Evolutionary conservation across 2,888 invertebrate genomes (phyloP), one percentile per base, ranked within the genome.

Genomic region (Oscheius sp.): DNA sequence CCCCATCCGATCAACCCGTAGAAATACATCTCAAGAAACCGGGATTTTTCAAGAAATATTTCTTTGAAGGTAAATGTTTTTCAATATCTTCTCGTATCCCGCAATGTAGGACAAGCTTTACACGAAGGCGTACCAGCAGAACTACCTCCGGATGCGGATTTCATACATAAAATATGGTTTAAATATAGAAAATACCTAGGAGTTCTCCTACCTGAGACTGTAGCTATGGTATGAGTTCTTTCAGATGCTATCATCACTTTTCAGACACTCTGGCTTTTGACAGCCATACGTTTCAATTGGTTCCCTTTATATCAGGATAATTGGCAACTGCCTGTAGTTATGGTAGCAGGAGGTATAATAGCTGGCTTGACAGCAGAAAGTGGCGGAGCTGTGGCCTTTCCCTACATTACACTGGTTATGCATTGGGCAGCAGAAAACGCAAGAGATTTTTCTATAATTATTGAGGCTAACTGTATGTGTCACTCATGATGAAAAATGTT

Each of bases 251-350:
- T 21, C 13, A 46, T 25, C 23, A 9, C 6, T 13, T 69, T 77
- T 13, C 45, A 78, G 78, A 66, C 63, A 13, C 21, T 76, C 1
- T 78, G 78, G 78, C 72, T 73, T 55, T 41, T 72, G 16, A 73
- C 73, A n/a, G 78, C 78, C 0, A 64, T 74, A 49, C 72, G 74
- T 12, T 78, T 76, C 73, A 66, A 84, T 74, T 78, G 81, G 29
- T 85, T 86, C 76, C 59, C 72, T 13, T 72, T 82, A 7, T 88
- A 85, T 72, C 25, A 49, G 5, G 77, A 81, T 25, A 82, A 84
- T 49, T 88, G 84, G 82, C 78, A 81, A 66, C 86, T 88, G 82
- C 82, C 84, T 3, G 72, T 88, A 23, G 85, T 86, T 9, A 88
- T 88, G 88, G 76, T 88, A 18, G 64, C 85, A 18, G 88, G 88